Conservation (phyloP, 2,888 invertebrate genomes). For the Teinopalpus imperialis region DNA sequence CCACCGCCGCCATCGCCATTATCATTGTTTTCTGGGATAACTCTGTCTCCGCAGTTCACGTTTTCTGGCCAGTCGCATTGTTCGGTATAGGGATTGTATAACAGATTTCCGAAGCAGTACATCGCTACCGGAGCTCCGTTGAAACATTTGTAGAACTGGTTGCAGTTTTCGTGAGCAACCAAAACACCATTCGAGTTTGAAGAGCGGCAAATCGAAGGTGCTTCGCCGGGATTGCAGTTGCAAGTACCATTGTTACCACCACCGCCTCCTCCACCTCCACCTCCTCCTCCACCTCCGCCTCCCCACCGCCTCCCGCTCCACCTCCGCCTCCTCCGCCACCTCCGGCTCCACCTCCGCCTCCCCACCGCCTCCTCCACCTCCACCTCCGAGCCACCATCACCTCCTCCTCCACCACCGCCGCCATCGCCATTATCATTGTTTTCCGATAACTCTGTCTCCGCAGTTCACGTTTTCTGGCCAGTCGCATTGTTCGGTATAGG, state of each 20-base stretch:
- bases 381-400: no score
- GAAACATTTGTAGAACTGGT: constrained; percentile 42
- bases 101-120: constrained; percentile 35
- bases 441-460: no score
- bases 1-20: constrained; percentile 26
- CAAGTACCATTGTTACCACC: constrained; percentile 23
- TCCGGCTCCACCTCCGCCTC: no score
- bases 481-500: no score
- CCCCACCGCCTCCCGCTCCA: no score
- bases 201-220: constrained; percentile 32
- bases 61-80: constrained; percentile 43
- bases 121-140: constrained; percentile 33
- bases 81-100: constrained; percentile 38
- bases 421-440: no score
- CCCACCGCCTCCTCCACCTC: no score
- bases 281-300: no score
- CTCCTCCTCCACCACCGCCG: no score
- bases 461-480: no score
- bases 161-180: constrained; percentile 47
- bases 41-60: constrained; percentile 39
- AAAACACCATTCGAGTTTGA: constrained; percentile 38
- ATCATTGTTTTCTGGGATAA: constrained; percentile 27
- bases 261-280: constrained; percentile 11
- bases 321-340: no score
- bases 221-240: constrained; percentile 27